Evolutionary conservation across 2,888 invertebrate species (phyloP).

Genomic region (Polydrusus pterygomalis): DNA sequence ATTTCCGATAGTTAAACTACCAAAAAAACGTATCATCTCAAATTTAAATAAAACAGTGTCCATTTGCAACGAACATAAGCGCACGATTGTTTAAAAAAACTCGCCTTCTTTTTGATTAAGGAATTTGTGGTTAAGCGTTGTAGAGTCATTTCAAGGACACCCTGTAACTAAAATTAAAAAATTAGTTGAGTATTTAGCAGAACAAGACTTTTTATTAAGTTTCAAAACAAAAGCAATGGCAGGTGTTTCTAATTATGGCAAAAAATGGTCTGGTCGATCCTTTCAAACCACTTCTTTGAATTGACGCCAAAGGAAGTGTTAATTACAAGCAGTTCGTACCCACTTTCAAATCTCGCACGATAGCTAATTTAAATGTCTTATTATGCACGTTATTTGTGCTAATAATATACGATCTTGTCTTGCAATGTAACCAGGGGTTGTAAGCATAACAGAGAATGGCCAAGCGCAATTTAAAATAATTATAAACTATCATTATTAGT

Average conservation of each 20-base stretch:
- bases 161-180: background rate
- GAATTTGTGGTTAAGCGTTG: too few relatives aligned
- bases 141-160: too few relatives aligned
- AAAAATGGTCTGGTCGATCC: slow-evolving; percentile 9
- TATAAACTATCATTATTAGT: slow-evolving; percentile 30
- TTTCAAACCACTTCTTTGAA: slow-evolving; percentile 16
- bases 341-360: slow-evolving; percentile 51
- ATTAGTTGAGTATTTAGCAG: background rate
- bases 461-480: slow-evolving; percentile 26
- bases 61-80: too few relatives aligned
- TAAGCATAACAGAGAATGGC: slow-evolving; percentile 18
- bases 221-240: slow-evolving; percentile 2
- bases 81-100: too few relatives aligned
- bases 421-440: slow-evolving; percentile 27
- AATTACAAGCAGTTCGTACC: slow-evolving; percentile 30
- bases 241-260: slow-evolving; percentile 16
- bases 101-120: too few relatives aligned
- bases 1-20: too few relatives aligned
- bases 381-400: slow-evolving; percentile 54
- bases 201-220: background rate
- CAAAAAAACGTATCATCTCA: too few relatives aligned
- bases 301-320: slow-evolving; percentile 17
- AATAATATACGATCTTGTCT: slow-evolving; percentile 46
- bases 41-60: too few relatives aligned
- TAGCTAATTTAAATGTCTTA: slow-evolving; percentile 53